phyloP scores from a whole-genome alignment of 1,140 invertebrate genomes.

The Aphaenogaster ashmeadi region DNA sequence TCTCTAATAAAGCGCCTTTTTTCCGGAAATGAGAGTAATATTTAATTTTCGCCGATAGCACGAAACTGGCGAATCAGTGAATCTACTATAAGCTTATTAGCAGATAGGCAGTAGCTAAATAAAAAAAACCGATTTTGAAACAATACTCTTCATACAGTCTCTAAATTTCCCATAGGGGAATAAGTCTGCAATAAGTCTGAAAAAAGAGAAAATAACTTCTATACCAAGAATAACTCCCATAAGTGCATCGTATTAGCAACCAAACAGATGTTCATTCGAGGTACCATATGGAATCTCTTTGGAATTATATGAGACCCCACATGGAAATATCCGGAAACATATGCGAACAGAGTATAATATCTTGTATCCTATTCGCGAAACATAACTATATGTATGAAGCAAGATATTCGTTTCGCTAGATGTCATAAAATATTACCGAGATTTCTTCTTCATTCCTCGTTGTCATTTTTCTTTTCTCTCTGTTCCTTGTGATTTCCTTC shows the following conservation, averaged over 20 bases:
- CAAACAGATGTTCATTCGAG: constrained; percentile 20
- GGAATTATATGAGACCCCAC: neutral
- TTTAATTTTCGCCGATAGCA: constrained; percentile 25
- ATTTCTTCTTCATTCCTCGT: neutral
- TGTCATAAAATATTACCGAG: constrained; percentile 12
- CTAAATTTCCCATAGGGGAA: neutral
- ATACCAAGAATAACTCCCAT: neutral
- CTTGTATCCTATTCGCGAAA: neutral
- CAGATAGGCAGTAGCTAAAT: neutral
- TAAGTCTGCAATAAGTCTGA: neutral
- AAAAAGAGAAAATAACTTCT: neutral
- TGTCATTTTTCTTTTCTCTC: neutral
- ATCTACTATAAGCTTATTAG: neutral
- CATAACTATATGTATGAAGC: constrained; percentile 2
- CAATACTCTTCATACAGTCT: neutral
- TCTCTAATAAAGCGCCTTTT: constrained; percentile 22
- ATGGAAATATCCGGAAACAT: constrained; percentile 10
- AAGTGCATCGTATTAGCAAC: neutral
- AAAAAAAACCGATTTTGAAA: neutral
- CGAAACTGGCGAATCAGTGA: neutral
- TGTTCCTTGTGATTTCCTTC: neutral
- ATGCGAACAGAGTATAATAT: constrained; percentile 26
- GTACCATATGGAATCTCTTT: constrained; percentile 6
- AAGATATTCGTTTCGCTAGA: constrained; percentile 3
- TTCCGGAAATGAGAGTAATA: constrained; percentile 27